Conservation (phyloP, 2,113 vertebrate species). For the Anser cygnoides region DNA sequence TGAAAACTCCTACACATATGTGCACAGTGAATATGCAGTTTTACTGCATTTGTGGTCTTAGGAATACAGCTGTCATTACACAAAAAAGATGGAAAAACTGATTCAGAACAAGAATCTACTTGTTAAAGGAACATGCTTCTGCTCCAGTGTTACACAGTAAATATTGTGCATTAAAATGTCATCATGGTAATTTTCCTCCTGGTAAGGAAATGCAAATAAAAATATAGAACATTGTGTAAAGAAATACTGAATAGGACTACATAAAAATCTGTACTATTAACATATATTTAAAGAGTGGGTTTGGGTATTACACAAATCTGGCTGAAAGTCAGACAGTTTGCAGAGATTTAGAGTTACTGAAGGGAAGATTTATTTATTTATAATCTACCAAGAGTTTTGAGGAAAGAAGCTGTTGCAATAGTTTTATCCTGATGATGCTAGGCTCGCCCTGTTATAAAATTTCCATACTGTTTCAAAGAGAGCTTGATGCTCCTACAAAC, state of each 20-base stretch:
- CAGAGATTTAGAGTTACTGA: background rate
- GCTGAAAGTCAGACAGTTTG: background rate
- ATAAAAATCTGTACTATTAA: background rate
- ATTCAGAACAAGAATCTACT: background rate
- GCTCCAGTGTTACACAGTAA: background rate
- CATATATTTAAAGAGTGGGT: background rate
- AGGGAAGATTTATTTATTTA: background rate
- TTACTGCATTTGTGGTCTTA: background rate
- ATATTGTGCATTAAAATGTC: background rate
- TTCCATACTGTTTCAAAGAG: background rate
- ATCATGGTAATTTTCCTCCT: background rate
- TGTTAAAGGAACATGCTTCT: background rate
- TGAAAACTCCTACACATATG: background rate
- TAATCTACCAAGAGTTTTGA: background rate
- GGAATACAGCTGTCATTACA: background rate
- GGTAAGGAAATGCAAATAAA: background rate
- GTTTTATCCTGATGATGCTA: background rate
- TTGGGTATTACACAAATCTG: background rate
- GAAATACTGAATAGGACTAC: background rate
- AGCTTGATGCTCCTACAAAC: background rate
- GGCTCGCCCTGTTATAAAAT: background rate
- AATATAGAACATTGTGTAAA: background rate
- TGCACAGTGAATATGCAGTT: background rate
- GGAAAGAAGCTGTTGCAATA: background rate
- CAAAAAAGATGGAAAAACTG: background rate